Conservation (phyloP, 2,888 invertebrate genomes). For the Gnatocerus cornutus region DNA sequence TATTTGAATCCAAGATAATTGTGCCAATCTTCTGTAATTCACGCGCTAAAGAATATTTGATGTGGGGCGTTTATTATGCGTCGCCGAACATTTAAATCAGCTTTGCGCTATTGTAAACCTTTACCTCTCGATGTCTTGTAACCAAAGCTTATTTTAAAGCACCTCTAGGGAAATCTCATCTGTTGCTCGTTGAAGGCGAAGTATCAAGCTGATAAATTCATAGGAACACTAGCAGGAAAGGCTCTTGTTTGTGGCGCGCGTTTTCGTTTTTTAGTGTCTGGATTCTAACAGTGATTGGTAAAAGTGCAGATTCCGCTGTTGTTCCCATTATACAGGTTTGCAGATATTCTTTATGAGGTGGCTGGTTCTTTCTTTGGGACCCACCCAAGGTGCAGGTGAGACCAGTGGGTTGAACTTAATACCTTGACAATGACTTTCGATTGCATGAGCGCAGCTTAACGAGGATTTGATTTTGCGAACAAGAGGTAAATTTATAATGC, state of each 20-base stretch:
- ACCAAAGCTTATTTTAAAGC: slow-evolving; percentile 39
- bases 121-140: slow-evolving; percentile 24
- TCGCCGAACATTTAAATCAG: no score
- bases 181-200: slow-evolving; percentile 45
- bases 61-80: no score
- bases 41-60: no score
- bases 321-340: slow-evolving; percentile 18
- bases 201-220: slow-evolving; percentile 40
- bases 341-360: slow-evolving; percentile 26
- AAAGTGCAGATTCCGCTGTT: background rate
- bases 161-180: slow-evolving; percentile 48
- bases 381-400: slow-evolving; percentile 38
- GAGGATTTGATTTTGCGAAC: slow-evolving; percentile 7
- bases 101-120: no score
- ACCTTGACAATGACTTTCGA: slow-evolving; percentile 31
- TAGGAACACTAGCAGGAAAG: background rate
- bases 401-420: slow-evolving; percentile 29
- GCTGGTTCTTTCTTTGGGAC: slow-evolving; percentile 31
- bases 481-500: no score
- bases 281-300: background rate
- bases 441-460: slow-evolving; percentile 16
- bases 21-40: no score
- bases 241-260: background rate
- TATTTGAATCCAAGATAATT: no score
- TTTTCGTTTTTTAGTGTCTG: background rate